Base-by-base conservation (phyloP, 2,113 vertebrate genomes). In the Dicrurus megarhynchus region DNA sequence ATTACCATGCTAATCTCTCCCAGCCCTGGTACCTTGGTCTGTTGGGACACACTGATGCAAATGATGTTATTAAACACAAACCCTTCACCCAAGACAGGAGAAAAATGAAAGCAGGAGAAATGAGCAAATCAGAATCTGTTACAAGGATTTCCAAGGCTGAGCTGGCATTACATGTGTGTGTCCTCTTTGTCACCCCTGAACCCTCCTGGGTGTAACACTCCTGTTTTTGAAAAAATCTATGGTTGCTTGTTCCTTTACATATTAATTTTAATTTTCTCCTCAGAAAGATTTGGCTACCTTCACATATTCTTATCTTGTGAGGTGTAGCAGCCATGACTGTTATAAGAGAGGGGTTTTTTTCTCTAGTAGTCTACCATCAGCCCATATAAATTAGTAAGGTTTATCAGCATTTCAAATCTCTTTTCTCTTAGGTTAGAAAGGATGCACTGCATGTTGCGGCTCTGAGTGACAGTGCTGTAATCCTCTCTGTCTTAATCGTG, bases 1-100 rank as follows among this genome's bases (percentile, higher is more conserved):
- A 99, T 99, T 99, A 99, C 98, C 99, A 99, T 99, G 99, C 98
- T 99, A 99, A 99, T 99, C 98, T 98, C 95, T 96, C 97, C 94
- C 95, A 97, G 97, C 98, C 96, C 98, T 98, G 93, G 96, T 98
- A 98, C 98, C 98, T 97, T 98, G 99, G 98, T 99, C 99, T 99
- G 98, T 98, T 97, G 98, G 98, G 98, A 98, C 97, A 98, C 95
- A 85, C 96, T 98, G 98, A 98, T 98, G 98, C 97, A 98, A 98
- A 98, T 98, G 95, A 97, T 97, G 96, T 97, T 97, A 98, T 98
- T 98, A 98, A 98, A 98, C 97, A 97, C 96, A 97, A 97, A 97
- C 97, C 96, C 90, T 97, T 97, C 81, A 56, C 89, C 97, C 97
- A 73, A 90, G 93, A 89, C 90, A 89, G 95, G 70, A 91, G 94